Conservation (phyloP, 2,888 invertebrate species). For the Globia sparganii region DNA sequence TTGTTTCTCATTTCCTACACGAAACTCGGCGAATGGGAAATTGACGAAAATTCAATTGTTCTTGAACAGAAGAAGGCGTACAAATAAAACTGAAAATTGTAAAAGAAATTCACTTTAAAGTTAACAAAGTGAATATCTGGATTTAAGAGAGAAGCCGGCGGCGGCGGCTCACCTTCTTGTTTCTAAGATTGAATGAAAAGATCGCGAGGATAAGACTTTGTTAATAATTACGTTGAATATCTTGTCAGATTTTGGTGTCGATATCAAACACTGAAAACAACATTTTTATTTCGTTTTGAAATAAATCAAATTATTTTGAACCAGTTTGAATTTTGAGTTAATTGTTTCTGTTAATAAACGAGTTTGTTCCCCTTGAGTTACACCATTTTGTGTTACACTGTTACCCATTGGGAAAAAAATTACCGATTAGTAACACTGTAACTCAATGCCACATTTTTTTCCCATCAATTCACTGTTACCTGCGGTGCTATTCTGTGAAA, state of each 20-base stretch:
- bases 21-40: constrained; percentile 39
- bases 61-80: constrained; percentile 45
- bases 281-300: background rate
- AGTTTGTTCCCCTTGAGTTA: too few relatives aligned
- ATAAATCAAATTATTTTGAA: background rate
- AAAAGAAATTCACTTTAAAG: constrained; percentile 49
- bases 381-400: too few relatives aligned
- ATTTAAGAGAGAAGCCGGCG: background rate
- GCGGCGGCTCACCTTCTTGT: constrained; percentile 21
- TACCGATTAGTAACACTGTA: too few relatives aligned
- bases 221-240: constrained; percentile 28
- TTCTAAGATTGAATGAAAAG: constrained; percentile 23
- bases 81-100: constrained; percentile 46
- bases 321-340: too few relatives aligned
- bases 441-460: too few relatives aligned
- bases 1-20: constrained; percentile 37
- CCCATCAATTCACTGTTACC: too few relatives aligned
- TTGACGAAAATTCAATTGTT: constrained; percentile 51
- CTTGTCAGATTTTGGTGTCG: background rate
- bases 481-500: too few relatives aligned
- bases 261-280: background rate
- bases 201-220: constrained; percentile 19
- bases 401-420: too few relatives aligned
- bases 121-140: constrained; percentile 51
- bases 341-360: too few relatives aligned